phyloP scores from a whole-genome alignment of 2,888 invertebrate genomes.

The Lithodes maja region DNA sequence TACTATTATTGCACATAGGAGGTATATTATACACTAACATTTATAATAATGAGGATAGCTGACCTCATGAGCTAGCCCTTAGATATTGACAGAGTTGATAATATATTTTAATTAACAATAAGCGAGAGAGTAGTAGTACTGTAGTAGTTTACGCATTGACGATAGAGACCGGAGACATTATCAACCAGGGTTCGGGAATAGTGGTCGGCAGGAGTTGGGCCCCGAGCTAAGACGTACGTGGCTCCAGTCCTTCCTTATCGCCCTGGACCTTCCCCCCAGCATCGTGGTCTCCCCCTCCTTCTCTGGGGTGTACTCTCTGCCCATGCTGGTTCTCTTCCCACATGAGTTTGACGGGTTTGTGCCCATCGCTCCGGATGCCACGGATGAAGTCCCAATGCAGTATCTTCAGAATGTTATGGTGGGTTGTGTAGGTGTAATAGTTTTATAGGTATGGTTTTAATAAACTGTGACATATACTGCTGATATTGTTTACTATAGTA shows the following conservation, averaged over 20 bases:
- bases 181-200: conserved; percentile 57
- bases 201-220: conserved; percentile 58
- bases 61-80: no score
- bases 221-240: conserved; percentile 58
- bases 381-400: conserved; percentile 52
- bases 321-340: conserved; percentile 56
- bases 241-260: conserved; percentile 62
- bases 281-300: conserved; percentile 63
- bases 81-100: no score
- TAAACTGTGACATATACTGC: no score
- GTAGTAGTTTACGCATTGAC: background rate
- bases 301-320: conserved; percentile 61
- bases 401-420: conserved; percentile 42
- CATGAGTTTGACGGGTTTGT: conserved; percentile 63
- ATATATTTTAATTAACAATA: background rate
- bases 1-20: no score
- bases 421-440: background rate
- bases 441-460: background rate
- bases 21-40: no score
- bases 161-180: background rate
- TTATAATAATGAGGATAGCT: no score
- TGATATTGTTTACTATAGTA: no score
- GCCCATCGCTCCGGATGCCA: conserved; percentile 57
- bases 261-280: conserved; percentile 49
- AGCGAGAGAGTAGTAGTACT: no score